These are phyloP conservation scores for Craseonycteris thonglongyai DNA, from an alignment of 2,113 vertebrate genomes.

Conservation along the genomic window DNA sequence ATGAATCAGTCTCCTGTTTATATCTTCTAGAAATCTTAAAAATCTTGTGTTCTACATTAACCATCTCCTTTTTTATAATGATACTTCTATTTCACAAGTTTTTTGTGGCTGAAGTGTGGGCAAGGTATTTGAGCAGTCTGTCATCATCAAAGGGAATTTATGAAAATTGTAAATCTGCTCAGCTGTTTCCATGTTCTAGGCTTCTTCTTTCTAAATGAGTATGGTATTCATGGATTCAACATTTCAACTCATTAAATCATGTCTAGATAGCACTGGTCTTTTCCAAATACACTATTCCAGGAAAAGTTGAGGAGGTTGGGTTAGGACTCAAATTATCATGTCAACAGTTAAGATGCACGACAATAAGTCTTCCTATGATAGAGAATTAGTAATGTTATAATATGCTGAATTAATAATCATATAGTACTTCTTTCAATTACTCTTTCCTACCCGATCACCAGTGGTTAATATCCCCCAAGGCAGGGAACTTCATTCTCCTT, in stretches of 20 bases:
- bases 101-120: background rate
- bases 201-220: background rate
- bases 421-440: background rate
- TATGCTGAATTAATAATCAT: background rate
- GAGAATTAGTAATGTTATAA: background rate
- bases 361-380: background rate
- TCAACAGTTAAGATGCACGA: background rate
- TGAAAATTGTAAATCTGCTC: background rate
- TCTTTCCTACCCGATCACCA: background rate
- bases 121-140: background rate
- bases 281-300: background rate
- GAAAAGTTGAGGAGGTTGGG: background rate
- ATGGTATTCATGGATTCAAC: background rate
- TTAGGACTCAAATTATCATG: background rate
- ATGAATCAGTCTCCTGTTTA: background rate
- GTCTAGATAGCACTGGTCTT: background rate
- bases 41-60: background rate
- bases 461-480: background rate
- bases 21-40: background rate
- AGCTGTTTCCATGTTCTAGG: background rate
- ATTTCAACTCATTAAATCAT: background rate
- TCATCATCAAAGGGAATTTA: background rate
- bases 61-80: background rate
- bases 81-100: background rate
- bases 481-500: background rate